Base-by-base conservation (phyloP, 2,888 invertebrate species). In the Hydrotaea diabolus region DNA sequence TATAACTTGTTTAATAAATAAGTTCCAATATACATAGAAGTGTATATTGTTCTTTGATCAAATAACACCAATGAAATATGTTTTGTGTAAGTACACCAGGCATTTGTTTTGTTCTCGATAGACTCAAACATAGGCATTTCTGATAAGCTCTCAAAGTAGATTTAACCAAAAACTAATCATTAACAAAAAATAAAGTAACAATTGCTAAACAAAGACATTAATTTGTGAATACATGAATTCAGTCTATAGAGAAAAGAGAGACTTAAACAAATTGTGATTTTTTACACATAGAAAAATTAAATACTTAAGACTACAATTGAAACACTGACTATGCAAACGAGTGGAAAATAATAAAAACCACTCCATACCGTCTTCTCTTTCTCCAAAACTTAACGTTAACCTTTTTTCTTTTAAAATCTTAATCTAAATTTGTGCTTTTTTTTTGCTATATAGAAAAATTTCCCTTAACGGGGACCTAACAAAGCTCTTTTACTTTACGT, bases 41-140 rank as follows among this genome's bases (percentile, higher is more conserved):
- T 72, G 46, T 74, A 59, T 74, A 73, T 57, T 53, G n/a, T 21
- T 53, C 15, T 81, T 57, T 82, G n/a, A 73, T 77, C 31, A 71
- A 59, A 21, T 80, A 76, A 83, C 85, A 83, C 55, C 84, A 78
- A 81, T 78, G 64, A 80, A 69, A 69, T 69, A 69, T 43, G n/a
- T n/a, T n/a, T n/a, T n/a, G 69, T 69, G 43, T 43, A 46, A 46
- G 5, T 46, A 80, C 53, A 83, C 66, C 71, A 1, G 19, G 19
- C 11, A 43, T 43, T 66, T 64, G 66, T 43, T 66, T 64, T 62
- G 4, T 43, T 43, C n/a, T n/a, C 11, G 13, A 66, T n/a, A n/a
- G n/a, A n/a, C 13, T 43, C 39, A 66, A 17, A 66, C 43, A 43
- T 66, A 13, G 66, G 21, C 66, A 66, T 66, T 46, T 43, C 23